These are phyloP conservation scores for Maconellicoccus hirsutus DNA, from an alignment of 1,140 invertebrate genomes.

Conservation along the genomic window DNA sequence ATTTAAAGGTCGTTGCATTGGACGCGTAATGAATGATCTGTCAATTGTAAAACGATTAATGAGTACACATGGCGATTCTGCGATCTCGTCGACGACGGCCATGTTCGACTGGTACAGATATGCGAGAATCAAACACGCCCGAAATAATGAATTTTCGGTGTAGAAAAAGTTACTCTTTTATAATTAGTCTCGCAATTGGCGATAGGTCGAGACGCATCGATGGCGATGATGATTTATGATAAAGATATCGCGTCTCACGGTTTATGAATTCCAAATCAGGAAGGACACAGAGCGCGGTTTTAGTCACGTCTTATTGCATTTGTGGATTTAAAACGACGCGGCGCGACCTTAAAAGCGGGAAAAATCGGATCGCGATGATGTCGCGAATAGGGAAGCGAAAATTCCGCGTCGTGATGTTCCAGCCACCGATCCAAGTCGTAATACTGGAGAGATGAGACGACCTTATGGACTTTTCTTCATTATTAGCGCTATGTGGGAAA, in stretches of 20 bases:
- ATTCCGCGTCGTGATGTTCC: too few species aligned
- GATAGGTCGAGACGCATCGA: background rate
- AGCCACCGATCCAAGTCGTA: too few species aligned
- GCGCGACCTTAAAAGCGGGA: too few species aligned
- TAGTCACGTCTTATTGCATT: background rate
- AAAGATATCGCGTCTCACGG: background rate
- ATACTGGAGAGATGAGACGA: too few species aligned
- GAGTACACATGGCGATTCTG: background rate
- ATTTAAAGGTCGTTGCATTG: background rate
- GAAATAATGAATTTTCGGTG: background rate
- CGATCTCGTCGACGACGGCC: background rate
- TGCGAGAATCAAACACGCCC: background rate
- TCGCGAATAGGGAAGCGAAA: too few species aligned
- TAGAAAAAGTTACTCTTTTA: background rate
- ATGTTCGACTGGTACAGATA: too few species aligned
- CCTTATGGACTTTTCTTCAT: too few species aligned
- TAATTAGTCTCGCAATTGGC: background rate
- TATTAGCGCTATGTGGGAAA: too few species aligned
- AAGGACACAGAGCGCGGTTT: background rate
- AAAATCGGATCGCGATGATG: too few species aligned
- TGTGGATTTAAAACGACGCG: background rate
- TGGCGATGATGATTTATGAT: slow-evolving; percentile 9
- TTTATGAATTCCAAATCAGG: background rate
- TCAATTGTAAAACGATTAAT: background rate
- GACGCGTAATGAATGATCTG: background rate